phyloP scores from a whole-genome alignment of 2,797 vertebrate genomes.

The Perdix hodgsoniae region DNA sequence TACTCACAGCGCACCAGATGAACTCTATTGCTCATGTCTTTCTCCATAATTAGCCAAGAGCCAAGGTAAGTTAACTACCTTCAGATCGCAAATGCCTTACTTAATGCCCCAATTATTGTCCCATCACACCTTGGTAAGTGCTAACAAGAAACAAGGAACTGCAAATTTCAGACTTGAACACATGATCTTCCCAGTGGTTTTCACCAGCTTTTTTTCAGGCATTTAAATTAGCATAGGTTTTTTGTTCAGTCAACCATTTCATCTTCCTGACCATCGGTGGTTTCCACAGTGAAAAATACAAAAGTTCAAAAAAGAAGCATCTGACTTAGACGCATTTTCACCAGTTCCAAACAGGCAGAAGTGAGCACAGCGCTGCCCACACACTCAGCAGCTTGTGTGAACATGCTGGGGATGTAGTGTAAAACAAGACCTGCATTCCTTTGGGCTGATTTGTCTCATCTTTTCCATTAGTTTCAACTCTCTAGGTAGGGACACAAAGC shows the following conservation, averaged over 20 bases:
- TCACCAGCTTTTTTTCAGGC: background rate
- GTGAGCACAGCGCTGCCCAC: background rate
- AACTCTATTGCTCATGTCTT: background rate
- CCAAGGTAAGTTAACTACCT: background rate
- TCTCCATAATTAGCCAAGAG: background rate
- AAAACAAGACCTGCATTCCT: background rate
- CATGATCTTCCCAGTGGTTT: background rate
- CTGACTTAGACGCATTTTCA: background rate
- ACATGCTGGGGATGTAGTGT: background rate
- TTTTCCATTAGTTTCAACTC: background rate
- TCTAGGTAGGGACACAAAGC: background rate
- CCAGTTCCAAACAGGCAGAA: background rate
- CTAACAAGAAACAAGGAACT: background rate
- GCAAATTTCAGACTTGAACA: background rate
- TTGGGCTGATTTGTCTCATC: background rate
- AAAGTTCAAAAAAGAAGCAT: background rate
- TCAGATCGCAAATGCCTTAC: background rate
- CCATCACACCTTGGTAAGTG: background rate
- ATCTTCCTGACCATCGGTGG: background rate
- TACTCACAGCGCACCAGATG: fast-evolving
- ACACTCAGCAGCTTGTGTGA: fast-evolving
- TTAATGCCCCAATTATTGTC: background rate
- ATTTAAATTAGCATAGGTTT: background rate
- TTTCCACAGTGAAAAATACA: constrained; percentile 10
- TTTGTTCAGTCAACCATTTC: background rate